Base-by-base conservation (phyloP, 2,888 invertebrate genomes). In the Argyra leucocephala region DNA sequence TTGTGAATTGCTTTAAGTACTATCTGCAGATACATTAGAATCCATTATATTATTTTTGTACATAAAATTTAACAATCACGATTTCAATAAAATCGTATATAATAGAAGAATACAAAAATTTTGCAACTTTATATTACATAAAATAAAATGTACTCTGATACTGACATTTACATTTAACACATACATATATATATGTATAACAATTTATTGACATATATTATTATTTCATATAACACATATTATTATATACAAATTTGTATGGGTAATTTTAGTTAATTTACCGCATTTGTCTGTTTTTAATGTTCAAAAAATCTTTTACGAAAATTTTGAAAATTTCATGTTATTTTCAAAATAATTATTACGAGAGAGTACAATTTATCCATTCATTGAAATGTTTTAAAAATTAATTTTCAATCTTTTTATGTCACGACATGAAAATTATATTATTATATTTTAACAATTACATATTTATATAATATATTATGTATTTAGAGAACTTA, bases 1-100 rank as follows among this genome's bases (percentile, higher is more conserved):
- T 48, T 48, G 48, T 48, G 15, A 48, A 48, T 48, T 18, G 5
- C n/a, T 48, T 48, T 48, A 48, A 48, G 48, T 48, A n/a, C n/a
- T n/a, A 48, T 48, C 48, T 48, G 48, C 48, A 48, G 48, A 31
- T 31, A 48, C 18, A 48, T 48, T 48, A 48, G 48, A 48, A 48
- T 48, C 12, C n/a, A 18, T 37, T 6, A 37, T 37, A 37, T 10
- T 3, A 48, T n/a, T n/a, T n/a, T n/a, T 18, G 48, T 48, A 48
- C n/a, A 48, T 48, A 15, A 48, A 48, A 48, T 48, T 48, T 18
- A 48, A 48, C 31, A 48, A 37, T 15, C 10, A 48, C 15, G 18
- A 18, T 48, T 48, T 3, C 48, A 48, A 15, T 48, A 48, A 12
- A 48, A 3, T 18, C 2, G 18, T 48, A 31, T 31, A 31, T 7